Conservation (phyloP, 2,113 vertebrate genomes). For the Phocoena phocoena region DNA sequence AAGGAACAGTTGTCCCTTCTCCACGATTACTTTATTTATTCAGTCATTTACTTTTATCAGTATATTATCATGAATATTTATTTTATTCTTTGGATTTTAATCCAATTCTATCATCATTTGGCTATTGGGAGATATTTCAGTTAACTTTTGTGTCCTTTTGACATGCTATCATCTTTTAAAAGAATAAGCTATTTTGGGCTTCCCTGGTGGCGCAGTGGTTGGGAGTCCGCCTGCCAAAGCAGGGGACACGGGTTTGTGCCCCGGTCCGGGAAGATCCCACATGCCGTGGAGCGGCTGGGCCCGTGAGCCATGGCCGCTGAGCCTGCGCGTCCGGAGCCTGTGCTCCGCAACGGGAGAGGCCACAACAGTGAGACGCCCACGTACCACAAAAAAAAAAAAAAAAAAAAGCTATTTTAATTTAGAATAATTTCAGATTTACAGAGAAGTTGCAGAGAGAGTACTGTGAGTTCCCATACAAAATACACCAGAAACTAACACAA, state of each 20-base stretch:
- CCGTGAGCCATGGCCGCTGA: no score
- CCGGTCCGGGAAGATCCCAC: no score
- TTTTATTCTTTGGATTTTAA: neutral
- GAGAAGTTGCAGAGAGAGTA: neutral
- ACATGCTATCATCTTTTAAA: neutral
- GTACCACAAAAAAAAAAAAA: no score
- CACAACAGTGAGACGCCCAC: rapidly evolving
- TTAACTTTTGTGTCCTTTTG: neutral
- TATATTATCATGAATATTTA: neutral
- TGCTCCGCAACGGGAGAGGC: no score
- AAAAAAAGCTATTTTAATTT: neutral
- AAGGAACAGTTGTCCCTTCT: neutral
- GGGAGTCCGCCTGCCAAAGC: no score
- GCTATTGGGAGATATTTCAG: neutral
- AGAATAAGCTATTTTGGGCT: neutral
- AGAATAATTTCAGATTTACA: neutral
- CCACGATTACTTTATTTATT: neutral
- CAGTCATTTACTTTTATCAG: neutral
- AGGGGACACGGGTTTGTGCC: no score
- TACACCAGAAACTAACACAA: neutral
- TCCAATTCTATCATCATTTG: neutral
- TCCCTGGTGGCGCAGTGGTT: no score
- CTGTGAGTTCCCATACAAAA: neutral
- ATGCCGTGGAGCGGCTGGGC: no score
- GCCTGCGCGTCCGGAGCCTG: no score